A percentile compares a stretch with the other conserved stretches of the same genome.
Evolutionary conservation across 2,113 vertebrate genomes (phyloP).

Genomic region (Triplophysa rosa): DNA sequence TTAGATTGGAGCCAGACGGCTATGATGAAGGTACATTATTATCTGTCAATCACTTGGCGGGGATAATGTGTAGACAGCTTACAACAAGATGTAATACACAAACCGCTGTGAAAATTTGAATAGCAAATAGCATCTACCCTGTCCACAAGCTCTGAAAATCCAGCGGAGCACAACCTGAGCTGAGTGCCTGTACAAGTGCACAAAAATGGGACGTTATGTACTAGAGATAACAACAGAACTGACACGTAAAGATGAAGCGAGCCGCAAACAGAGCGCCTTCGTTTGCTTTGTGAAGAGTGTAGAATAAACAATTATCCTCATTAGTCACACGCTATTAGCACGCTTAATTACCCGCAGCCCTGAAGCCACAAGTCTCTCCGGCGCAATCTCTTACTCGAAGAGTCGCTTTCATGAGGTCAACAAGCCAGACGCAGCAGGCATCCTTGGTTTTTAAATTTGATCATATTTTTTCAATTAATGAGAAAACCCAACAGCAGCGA

Average conservation of each 20-base stretch:
- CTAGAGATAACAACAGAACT: constrained; percentile 17
- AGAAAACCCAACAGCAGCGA: neutral
- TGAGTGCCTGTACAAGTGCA: neutral
- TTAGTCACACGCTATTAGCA: constrained; percentile 55
- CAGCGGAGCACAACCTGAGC: neutral
- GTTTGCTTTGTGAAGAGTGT: constrained; percentile 22
- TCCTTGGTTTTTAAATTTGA: constrained; percentile 7
- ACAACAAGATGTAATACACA: neutral
- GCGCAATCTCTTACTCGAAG: neutral
- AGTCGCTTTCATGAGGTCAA: constrained; percentile 7
- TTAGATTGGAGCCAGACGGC: neutral
- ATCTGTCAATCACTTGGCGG: constrained; percentile 8
- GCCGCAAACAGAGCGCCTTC: constrained; percentile 4
- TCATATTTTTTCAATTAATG: neutral
- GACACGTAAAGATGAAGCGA: constrained; percentile 6
- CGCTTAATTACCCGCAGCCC: constrained; percentile 49
- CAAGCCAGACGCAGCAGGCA: neutral
- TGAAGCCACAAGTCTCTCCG: constrained; percentile 14
- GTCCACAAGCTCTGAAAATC: neutral
- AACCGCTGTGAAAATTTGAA: neutral
- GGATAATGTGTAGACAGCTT: neutral
- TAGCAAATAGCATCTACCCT: neutral
- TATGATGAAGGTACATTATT: constrained; percentile 17
- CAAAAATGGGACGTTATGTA: neutral
- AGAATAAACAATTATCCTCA: constrained; percentile 47